Evolutionary conservation across 1,140 invertebrate genomes (phyloP).

Genomic region (Marisa cornuarietis): DNA sequence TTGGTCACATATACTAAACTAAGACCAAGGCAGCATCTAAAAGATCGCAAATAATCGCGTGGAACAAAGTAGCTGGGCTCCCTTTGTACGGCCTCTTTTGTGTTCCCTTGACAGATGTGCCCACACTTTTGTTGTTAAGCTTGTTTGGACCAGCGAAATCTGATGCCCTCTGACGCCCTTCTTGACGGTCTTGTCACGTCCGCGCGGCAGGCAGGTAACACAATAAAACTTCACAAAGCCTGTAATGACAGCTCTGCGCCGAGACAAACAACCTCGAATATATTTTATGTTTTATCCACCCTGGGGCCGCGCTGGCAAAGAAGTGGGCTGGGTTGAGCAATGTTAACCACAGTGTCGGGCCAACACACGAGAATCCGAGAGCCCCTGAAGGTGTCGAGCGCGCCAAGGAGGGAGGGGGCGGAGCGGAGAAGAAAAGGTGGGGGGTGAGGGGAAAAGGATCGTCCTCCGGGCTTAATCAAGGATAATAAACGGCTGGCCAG

Average conservation of each 20-base stretch:
- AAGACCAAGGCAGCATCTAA: too few species aligned
- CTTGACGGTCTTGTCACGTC: background rate
- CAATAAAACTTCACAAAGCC: constrained; percentile 3
- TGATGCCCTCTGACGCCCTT: background rate
- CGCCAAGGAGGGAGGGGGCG: background rate
- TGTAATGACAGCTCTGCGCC: background rate
- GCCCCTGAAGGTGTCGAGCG: too few species aligned
- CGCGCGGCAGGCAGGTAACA: background rate
- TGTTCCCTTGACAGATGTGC: constrained; percentile 1
- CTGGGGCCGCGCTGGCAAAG: background rate
- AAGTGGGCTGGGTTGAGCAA: background rate
- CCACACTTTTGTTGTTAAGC: background rate
- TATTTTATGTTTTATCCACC: background rate
- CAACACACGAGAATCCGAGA: too few species aligned
- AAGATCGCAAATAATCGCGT: background rate
- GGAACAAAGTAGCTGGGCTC: background rate
- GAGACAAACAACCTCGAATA: background rate
- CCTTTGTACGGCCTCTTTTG: background rate
- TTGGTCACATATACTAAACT: too few species aligned
- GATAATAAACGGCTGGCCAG: constrained; percentile 11
- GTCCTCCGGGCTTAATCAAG: constrained; percentile 3
- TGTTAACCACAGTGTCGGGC: too few species aligned
- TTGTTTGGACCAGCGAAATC: background rate
- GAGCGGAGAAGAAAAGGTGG: background rate
- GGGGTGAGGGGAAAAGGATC: background rate